Percentiles rank a stretch among this genome's conserved stretches.
Conservation (phyloP, 2,888 invertebrate species). For the Trilocha varians region DNA sequence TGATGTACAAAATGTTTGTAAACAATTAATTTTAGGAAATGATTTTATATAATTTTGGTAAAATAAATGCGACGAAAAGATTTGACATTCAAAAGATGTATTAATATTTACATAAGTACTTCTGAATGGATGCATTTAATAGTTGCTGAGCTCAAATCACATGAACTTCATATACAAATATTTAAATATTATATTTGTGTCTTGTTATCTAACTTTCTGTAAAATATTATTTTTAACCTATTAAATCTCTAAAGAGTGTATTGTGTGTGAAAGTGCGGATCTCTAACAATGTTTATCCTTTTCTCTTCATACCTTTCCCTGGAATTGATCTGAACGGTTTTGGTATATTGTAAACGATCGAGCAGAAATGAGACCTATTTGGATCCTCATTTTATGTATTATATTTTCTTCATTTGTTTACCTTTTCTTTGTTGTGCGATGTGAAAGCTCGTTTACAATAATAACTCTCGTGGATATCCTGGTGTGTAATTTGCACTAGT, state of each 20-base stretch:
- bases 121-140: too few relatives aligned
- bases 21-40: too few relatives aligned
- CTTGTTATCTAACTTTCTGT: too few relatives aligned
- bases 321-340: not conserved
- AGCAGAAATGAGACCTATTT: not conserved
- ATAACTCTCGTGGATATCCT: not conserved
- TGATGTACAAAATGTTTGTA: too few relatives aligned
- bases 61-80: too few relatives aligned
- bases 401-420: not conserved
- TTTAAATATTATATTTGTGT: too few relatives aligned
- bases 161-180: too few relatives aligned
- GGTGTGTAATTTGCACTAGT: not conserved
- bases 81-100: too few relatives aligned
- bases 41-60: too few relatives aligned
- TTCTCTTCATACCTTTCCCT: not conserved
- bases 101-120: too few relatives aligned
- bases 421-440: not conserved
- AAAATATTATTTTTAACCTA: too few relatives aligned
- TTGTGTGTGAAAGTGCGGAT: not conserved
- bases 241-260: not conserved
- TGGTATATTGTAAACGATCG: not conserved
- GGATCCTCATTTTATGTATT: not conserved
- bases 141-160: too few relatives aligned
- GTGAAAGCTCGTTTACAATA: not conserved
- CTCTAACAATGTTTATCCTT: not conserved